phyloP scores from a whole-genome alignment of 2,797 vertebrate genomes.

The Oreortyx pictus region DNA sequence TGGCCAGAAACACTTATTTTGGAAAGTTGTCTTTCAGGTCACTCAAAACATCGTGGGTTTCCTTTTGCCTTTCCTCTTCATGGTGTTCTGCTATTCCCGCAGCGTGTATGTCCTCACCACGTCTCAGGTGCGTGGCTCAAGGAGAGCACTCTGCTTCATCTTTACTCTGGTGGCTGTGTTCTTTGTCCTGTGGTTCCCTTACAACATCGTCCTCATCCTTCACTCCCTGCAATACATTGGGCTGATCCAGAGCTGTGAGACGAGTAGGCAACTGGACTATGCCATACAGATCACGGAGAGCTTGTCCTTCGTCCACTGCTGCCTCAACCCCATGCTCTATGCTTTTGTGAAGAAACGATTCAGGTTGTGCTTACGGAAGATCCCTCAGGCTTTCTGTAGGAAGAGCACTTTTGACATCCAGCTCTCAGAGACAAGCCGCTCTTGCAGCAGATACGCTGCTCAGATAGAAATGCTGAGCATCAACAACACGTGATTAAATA shows the following conservation, averaged over 20 bases:
- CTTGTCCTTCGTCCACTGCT: slow-evolving; percentile 80
- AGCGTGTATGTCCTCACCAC: slow-evolving; percentile 37
- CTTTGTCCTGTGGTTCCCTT: slow-evolving; percentile 83
- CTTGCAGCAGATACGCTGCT: slow-evolving; percentile 1
- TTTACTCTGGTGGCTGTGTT: slow-evolving; percentile 71
- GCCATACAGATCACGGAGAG: slow-evolving; percentile 80
- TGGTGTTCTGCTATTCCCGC: slow-evolving; percentile 75
- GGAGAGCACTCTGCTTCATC: slow-evolving; percentile 63
- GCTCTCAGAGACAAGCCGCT: background rate
- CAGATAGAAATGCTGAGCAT: slow-evolving; percentile 67
- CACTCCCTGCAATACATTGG: slow-evolving; percentile 77
- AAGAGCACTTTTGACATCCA: background rate
- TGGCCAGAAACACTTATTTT: slow-evolving; percentile 55
- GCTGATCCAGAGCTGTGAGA: slow-evolving; percentile 71
- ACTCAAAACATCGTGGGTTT: slow-evolving; percentile 79
- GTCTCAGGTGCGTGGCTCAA: slow-evolving; percentile 33
- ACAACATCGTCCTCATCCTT: slow-evolving; percentile 78
- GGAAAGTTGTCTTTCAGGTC: slow-evolving; percentile 77
- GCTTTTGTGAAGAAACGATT: slow-evolving; percentile 74
- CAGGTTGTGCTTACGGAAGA: slow-evolving; percentile 51
- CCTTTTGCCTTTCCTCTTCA: slow-evolving; percentile 75
- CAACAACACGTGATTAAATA: background rate
- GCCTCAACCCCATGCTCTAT: slow-evolving; percentile 80
- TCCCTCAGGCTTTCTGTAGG: slow-evolving; percentile 29
- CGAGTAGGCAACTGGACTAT: slow-evolving; percentile 76